Percentiles rank a stretch among this genome's conserved stretches.
Evolutionary conservation across 2,113 vertebrate species (phyloP).

Genomic region (Chamaea fasciata): DNA sequence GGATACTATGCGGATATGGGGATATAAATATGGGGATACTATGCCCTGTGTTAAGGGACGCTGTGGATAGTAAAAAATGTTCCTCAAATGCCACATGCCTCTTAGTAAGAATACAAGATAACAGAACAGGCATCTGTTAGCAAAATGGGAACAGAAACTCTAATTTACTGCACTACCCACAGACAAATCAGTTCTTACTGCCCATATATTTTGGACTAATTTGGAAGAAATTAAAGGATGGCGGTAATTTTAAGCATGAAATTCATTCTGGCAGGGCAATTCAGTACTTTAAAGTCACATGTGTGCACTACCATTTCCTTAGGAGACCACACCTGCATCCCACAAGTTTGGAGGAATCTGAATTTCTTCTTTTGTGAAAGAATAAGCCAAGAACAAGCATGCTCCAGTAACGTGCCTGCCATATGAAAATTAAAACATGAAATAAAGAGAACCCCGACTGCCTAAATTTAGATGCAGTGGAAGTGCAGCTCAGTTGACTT

Average conservation of each 20-base stretch:
- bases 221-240: background rate
- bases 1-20: too few relatives aligned
- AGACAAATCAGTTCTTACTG: background rate
- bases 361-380: background rate
- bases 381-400: background rate
- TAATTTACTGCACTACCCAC: background rate
- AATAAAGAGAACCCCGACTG: background rate
- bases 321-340: background rate
- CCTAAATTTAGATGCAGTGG: background rate
- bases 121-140: background rate
- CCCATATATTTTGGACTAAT: background rate
- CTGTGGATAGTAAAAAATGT: background rate
- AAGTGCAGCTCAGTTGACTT: background rate
- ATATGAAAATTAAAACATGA: background rate
- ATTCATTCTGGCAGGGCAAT: background rate
- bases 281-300: background rate
- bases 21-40: background rate
- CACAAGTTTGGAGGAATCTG: background rate
- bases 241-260: background rate
- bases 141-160: background rate
- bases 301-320: background rate
- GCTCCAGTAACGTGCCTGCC: background rate
- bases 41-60: background rate
- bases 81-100: background rate
- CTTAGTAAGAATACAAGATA: background rate